Percentiles rank a stretch among this genome's conserved stretches.
These are phyloP conservation scores for Pipistrellus kuhlii DNA, from an alignment of 2,797 vertebrate species.

Conservation along the genomic window DNA sequence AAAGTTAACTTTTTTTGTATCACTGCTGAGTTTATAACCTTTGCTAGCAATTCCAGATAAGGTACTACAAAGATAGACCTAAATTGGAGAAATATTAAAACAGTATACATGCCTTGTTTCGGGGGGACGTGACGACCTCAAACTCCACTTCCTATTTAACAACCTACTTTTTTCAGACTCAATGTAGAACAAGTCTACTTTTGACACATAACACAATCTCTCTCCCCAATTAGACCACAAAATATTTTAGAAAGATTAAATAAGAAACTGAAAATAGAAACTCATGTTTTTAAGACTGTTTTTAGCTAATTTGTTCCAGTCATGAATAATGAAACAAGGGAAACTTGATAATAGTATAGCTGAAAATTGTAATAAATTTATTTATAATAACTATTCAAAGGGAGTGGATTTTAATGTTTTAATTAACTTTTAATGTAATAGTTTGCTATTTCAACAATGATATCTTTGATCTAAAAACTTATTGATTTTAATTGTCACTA, in stretches of 20 bases:
- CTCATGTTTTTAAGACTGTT: background rate
- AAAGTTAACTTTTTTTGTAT: conserved; percentile 1
- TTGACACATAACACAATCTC: background rate
- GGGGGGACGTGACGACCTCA: background rate
- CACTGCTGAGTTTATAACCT: conserved; percentile 9
- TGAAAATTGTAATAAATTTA: conserved; percentile 25
- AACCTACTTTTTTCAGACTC: background rate
- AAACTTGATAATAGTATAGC: background rate
- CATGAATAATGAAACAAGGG: background rate
- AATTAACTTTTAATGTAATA: conserved; percentile 4
- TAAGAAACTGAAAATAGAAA: conserved; percentile 23
- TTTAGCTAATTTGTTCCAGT: conserved; percentile 7
- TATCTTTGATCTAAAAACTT: conserved; percentile 15
- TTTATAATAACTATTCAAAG: background rate
- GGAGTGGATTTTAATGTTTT: conserved; percentile 17
- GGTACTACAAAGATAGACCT: background rate
- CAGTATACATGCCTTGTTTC: background rate
- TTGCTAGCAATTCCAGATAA: background rate
- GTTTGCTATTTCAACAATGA: conserved; percentile 27
- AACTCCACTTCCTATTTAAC: background rate
- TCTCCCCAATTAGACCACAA: background rate
- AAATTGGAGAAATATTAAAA: conserved; percentile 28
- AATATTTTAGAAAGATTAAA: background rate
- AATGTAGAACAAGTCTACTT: background rate
- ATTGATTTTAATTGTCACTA: background rate